Percentiles rank a stretch among this genome's conserved stretches.
These are phyloP conservation scores for Laupala kohalensis DNA, from an alignment of 1,140 invertebrate species.

Conservation along the genomic window DNA sequence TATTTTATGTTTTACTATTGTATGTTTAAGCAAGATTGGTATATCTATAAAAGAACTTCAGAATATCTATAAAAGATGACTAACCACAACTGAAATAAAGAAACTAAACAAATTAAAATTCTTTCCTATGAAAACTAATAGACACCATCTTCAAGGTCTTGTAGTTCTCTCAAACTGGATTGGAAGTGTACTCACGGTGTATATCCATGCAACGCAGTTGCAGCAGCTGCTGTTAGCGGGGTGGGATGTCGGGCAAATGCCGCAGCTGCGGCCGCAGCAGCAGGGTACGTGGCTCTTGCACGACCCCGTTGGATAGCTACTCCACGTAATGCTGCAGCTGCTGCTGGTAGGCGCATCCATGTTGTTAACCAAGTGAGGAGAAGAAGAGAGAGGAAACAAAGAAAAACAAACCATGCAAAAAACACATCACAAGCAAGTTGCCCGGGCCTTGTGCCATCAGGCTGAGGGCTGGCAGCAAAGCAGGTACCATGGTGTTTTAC, in stretches of 20 bases:
- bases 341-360: constrained; percentile 18
- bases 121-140: too few relatives aligned
- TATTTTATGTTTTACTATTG: too few relatives aligned
- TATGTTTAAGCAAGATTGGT: too few relatives aligned
- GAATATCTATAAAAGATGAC: too few relatives aligned
- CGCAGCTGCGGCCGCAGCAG: constrained; percentile 48
- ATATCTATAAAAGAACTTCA: too few relatives aligned
- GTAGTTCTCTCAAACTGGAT: too few relatives aligned
- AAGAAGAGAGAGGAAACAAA: constrained; percentile 22
- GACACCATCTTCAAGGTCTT: too few relatives aligned
- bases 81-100: too few relatives aligned
- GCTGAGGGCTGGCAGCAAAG: neutral
- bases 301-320: constrained; percentile 55
- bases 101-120: too few relatives aligned
- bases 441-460: neutral
- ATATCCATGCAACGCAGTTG: constrained; percentile 63
- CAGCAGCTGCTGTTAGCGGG: constrained; percentile 49
- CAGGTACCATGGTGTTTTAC: neutral
- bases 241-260: constrained; percentile 56
- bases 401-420: constrained; percentile 16
- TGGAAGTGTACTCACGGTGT: constrained; percentile 54
- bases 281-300: constrained; percentile 51
- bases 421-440: neutral
- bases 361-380: neutral
- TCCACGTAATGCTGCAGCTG: constrained; percentile 52